phyloP scores from a whole-genome alignment of 2,888 invertebrate species.

The Xanthostigma xanthostigma region DNA sequence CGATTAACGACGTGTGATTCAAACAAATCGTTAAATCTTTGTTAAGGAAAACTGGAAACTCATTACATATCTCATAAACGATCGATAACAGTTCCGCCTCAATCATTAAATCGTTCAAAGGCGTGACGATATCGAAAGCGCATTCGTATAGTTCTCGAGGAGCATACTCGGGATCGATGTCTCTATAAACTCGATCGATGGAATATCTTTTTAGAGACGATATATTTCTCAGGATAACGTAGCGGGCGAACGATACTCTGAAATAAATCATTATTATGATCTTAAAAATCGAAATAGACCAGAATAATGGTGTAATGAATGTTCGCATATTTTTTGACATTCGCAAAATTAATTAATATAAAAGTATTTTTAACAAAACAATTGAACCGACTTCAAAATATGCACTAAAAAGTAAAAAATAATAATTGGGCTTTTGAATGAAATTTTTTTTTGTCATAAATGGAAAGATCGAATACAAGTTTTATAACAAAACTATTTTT shows the following conservation, averaged over 20 bases:
- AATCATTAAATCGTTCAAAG: conserved; percentile 54
- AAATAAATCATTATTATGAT: no score
- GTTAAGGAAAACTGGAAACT: conserved; percentile 46
- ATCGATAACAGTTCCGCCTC: conserved; percentile 78
- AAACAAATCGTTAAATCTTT: conserved; percentile 54
- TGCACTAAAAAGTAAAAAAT: no score
- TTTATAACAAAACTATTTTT: no score
- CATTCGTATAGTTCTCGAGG: conserved; percentile 83
- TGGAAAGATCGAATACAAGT: no score
- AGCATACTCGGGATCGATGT: conserved; percentile 66
- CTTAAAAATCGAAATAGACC: no score
- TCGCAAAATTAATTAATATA: no score
- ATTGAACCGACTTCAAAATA: no score
- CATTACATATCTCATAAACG: conserved; percentile 56
- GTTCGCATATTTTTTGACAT: no score
- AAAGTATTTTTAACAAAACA: no score
- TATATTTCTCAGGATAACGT: conserved; percentile 66
- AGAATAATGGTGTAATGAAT: no score
- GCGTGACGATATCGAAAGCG: conserved; percentile 83
- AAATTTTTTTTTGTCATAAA: no score
- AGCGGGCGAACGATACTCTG: conserved; percentile 62
- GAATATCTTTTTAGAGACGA: conserved; percentile 69
- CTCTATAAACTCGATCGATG: conserved; percentile 74
- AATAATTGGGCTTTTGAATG: no score
- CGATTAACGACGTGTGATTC: conserved; percentile 64